Conservation (phyloP, 2,113 vertebrate genomes). For the Marcusenius ussheri region DNA sequence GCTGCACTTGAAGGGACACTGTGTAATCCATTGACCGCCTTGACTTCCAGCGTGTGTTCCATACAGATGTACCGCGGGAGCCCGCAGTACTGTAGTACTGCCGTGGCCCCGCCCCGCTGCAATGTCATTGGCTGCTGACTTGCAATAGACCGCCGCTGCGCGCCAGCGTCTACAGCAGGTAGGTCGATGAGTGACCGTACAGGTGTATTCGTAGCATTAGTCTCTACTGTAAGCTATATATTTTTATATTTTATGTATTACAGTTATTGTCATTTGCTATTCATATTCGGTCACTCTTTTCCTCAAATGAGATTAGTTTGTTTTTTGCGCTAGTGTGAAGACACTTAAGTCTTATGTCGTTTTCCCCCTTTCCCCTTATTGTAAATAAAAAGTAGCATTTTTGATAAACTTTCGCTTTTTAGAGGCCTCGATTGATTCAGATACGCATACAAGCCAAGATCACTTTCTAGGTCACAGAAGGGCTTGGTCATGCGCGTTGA, state of each 20-base stretch:
- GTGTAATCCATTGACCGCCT: conserved; percentile 62
- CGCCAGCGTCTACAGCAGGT: background rate
- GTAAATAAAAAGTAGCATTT: background rate
- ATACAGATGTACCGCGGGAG: conserved; percentile 31
- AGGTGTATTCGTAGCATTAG: background rate
- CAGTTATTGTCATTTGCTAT: background rate
- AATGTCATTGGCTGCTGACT: conserved; percentile 52
- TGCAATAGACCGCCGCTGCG: conserved; percentile 20
- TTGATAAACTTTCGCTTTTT: background rate
- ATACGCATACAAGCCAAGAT: background rate
- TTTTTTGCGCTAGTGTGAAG: background rate
- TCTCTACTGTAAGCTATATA: background rate
- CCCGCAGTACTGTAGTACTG: conserved; percentile 48
- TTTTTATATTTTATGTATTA: background rate
- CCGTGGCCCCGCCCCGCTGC: conserved; percentile 50
- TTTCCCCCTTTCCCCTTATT: background rate
- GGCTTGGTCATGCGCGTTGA: background rate
- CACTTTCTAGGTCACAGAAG: background rate
- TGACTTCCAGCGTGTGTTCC: conserved; percentile 35
- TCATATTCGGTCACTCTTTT: background rate
- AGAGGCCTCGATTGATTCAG: background rate
- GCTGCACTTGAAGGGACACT: conserved; percentile 62
- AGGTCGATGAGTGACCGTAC: background rate
- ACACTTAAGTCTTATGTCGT: background rate
- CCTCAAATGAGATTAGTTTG: background rate